Evolutionary conservation across 2,797 vertebrate species (phyloP).

Genomic region (Danio jaintianensis): DNA sequence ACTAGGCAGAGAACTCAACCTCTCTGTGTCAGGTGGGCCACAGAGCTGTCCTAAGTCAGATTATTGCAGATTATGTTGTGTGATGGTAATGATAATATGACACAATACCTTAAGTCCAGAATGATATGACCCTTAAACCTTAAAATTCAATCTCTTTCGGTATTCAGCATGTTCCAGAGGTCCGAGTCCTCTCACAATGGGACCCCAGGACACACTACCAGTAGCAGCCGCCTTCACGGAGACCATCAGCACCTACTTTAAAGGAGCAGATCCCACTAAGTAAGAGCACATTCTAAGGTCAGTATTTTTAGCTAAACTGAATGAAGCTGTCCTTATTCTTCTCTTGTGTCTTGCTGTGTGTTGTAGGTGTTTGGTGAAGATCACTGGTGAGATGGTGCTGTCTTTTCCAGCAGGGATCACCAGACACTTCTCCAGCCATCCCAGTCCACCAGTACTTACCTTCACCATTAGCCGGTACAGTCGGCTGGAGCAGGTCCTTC

Average conservation of each 20-base stretch:
- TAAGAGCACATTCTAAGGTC: constrained; percentile 64
- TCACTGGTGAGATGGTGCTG: constrained; percentile 97
- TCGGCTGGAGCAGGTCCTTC: constrained; percentile 94
- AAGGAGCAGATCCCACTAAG: constrained; percentile 98
- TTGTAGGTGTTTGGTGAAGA: constrained; percentile 93
- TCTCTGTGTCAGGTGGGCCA: constrained; percentile 76
- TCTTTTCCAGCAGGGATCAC: constrained; percentile 98
- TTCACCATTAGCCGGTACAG: constrained; percentile 94
- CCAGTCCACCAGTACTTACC: constrained; percentile 88
- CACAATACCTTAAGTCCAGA: constrained; percentile 21
- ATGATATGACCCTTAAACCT: background rate
- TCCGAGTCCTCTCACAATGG: constrained; percentile 97
- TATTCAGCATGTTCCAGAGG: constrained; percentile 92
- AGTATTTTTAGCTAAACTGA: background rate
- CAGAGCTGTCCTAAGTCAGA: background rate
- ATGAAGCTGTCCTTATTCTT: background rate
- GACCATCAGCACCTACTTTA: constrained; percentile 97
- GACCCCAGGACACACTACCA: constrained; percentile 95
- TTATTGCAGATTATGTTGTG: background rate
- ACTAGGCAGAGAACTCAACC: constrained; percentile 84
- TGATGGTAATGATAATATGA: background rate
- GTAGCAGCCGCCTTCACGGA: constrained; percentile 99
- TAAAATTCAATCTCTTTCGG: constrained; percentile 43
- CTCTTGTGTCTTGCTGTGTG: background rate
- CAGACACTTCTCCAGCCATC: constrained; percentile 94